Percentiles rank a stretch among this genome's conserved stretches.
Evolutionary conservation across 35 echinoderm and acorn worm genomes (phyloP).

Genomic region (Anneissia japonica): DNA sequence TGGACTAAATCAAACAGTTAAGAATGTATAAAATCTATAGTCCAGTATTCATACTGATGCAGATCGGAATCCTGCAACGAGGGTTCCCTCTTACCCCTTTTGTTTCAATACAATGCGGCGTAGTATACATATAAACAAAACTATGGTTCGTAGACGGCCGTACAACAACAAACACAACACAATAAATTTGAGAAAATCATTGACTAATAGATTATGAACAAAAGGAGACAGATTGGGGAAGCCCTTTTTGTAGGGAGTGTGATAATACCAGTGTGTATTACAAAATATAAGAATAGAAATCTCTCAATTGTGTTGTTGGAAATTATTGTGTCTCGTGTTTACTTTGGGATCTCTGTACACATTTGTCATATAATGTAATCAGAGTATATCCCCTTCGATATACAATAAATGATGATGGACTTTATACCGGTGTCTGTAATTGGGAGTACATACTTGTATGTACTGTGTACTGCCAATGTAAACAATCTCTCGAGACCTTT

Average conservation of each 20-base stretch:
- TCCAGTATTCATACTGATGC: background rate
- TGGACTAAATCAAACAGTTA: background rate
- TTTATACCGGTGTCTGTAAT: background rate
- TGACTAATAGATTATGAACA: conserved; percentile 2
- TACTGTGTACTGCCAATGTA: background rate
- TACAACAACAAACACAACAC: background rate
- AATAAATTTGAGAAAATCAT: background rate
- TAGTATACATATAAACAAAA: too few relatives aligned
- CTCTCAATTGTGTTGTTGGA: background rate
- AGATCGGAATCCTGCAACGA: background rate
- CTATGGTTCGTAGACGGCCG: background rate
- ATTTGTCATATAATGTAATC: background rate
- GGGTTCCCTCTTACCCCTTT: background rate
- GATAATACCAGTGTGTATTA: background rate
- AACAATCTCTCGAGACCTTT: background rate
- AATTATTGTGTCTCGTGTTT: background rate
- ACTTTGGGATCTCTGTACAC: background rate
- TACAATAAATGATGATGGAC: background rate
- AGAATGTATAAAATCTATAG: conserved; percentile 2
- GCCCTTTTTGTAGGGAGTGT: background rate
- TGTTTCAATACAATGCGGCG: background rate
- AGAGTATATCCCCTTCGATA: background rate
- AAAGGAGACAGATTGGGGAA: background rate
- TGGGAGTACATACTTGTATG: background rate
- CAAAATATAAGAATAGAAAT: background rate